Evolutionary conservation across 2,888 invertebrate species (phyloP), one percentile per base, ranked within the genome.

Genomic region (Caenorhabditis afra): DNA sequence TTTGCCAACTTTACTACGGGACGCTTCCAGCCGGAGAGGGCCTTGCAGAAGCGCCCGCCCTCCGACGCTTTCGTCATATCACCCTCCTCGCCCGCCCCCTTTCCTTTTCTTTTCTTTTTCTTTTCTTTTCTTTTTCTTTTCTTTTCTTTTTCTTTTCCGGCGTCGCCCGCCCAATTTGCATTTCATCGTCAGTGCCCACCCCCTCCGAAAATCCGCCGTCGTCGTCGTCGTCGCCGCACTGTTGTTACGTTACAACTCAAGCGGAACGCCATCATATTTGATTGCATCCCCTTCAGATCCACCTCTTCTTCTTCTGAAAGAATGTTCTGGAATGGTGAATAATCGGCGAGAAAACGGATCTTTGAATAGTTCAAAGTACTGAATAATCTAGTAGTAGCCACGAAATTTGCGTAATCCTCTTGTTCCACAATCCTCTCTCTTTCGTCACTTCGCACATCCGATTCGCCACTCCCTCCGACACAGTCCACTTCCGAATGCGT

Each of bases 161-260:
- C 49, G 57, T 45, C 57, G 64, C 55, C 58, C 57, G 52, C 71
- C 62, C 74, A 74, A 74, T 65, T 65, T 74, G 74, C 66, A 66
- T 74, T 65, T 74, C 53, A 66, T 7, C 74, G 61, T 53, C 64
- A 29, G 52, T 29, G 22, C 23, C 20, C n/a, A n/a, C n/a, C n/a
- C n/a, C 7, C 59, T 2, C 14, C 35, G 44, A 44, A 53, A 52
- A 49, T 57, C 66, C 64, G 52, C 7, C 29, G 3, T 29, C 29
- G 29, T 29, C 29, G 29, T 29, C 7, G 7, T 16, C 50, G 52
- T 62, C 52, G 23, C 16, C 45, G 53, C 65, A 65, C 53, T 66
- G 71, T 71, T 71, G 71, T 71, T 71, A 71, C 62, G 71, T 71
- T 71, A 62, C 71, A 62, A 71, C 61, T 62, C 71, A 71, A 55